phyloP scores from a whole-genome alignment of 2,113 vertebrate genomes.

The Pollimyrus isidori region DNA sequence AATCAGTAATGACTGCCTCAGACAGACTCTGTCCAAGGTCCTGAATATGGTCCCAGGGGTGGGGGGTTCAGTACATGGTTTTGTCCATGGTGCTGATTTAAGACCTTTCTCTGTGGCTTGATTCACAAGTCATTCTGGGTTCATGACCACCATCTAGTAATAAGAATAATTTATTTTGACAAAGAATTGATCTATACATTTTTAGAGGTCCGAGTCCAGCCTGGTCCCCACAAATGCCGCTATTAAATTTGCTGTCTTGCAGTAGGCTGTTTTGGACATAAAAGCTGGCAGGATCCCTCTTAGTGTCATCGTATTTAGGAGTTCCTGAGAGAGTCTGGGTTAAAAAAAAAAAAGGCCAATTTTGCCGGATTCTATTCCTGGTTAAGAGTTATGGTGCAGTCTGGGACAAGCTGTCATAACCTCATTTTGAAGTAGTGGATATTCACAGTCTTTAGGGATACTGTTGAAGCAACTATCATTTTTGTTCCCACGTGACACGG shows the following conservation, averaged over 20 bases:
- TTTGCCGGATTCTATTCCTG: neutral
- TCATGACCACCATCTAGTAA: slow-evolving; percentile 21
- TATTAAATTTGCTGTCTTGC: neutral
- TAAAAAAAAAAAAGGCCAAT: neutral
- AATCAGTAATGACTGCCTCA: neutral
- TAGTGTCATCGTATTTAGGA: neutral
- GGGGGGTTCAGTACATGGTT: neutral
- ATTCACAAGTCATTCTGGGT: neutral
- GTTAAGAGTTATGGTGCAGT: neutral
- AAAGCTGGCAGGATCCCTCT: neutral
- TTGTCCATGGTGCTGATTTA: slow-evolving; percentile 54
- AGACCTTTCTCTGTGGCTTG: slow-evolving; percentile 42
- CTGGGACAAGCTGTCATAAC: neutral
- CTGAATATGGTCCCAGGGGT: slow-evolving; percentile 1
- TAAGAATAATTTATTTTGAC: neutral
- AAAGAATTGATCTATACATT: neutral
- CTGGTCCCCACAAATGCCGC: neutral
- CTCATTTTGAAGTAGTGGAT: slow-evolving; percentile 4
- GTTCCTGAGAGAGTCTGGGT: neutral
- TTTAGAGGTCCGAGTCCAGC: neutral
- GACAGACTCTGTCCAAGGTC: slow-evolving; percentile 18
- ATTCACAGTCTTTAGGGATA: neutral
- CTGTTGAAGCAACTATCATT: neutral
- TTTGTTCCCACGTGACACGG: neutral
- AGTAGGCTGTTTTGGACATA: neutral